A percentile compares a stretch with the other conserved stretches of the same genome.
These are phyloP conservation scores for Nipponia nippon DNA, from an alignment of 2,113 vertebrate species.

Conservation along the genomic window DNA sequence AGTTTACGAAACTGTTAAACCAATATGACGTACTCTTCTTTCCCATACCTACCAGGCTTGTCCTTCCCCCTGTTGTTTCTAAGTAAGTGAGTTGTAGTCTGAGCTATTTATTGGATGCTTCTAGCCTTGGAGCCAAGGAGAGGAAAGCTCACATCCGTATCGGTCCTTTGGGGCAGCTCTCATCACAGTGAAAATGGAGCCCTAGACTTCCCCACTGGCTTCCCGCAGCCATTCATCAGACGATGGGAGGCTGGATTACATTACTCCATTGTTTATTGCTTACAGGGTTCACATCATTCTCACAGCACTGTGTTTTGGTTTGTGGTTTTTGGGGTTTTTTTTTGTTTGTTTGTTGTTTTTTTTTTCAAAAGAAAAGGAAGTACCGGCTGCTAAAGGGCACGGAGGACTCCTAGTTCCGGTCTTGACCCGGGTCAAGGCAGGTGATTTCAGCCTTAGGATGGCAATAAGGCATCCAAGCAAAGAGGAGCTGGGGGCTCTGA, in stretches of 20 bases:
- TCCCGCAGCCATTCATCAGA: background rate
- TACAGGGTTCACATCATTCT: conserved; percentile 17
- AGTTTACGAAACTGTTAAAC: background rate
- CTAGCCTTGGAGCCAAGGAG: conserved; percentile 25
- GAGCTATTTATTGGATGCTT: conserved; percentile 48
- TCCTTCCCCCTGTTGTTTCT: background rate
- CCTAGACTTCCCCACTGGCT: background rate
- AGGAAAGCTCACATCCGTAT: conserved; percentile 20
- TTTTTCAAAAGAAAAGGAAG: background rate
- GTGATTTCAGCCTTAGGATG: background rate
- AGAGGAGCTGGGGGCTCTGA: background rate
- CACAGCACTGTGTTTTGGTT: background rate
- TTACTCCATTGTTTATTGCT: conserved; percentile 33
- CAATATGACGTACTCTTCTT: background rate
- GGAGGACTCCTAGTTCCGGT: background rate
- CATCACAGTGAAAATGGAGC: background rate
- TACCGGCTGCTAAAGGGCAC: background rate
- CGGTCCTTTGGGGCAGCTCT: conserved; percentile 36
- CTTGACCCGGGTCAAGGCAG: background rate
- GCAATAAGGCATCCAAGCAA: background rate
- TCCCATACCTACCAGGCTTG: background rate
- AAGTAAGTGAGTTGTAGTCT: conserved; percentile 15
- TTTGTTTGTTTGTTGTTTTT: background rate
- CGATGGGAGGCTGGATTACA: background rate
- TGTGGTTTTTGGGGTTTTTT: background rate